Base-by-base conservation (phyloP, 2,113 vertebrate genomes). In the Eubucco bourcierii region DNA sequence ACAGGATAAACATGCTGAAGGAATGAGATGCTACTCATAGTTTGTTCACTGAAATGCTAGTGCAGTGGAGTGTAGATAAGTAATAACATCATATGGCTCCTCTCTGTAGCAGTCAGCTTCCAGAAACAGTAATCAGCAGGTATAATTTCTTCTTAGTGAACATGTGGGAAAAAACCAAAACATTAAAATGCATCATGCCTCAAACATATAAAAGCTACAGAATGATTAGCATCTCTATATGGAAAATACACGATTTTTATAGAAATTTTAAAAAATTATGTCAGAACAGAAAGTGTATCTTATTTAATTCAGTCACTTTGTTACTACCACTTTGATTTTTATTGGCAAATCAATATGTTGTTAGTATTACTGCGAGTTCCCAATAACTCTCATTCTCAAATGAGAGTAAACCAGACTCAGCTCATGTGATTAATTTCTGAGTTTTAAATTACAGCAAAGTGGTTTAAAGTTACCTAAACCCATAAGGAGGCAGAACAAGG, bases 91-190 rank as follows among this genome's bases (percentile, higher is more conserved):
- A 66, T 21, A 70, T 25, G 70, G 52, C 53, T 80, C 27, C 29
- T 50, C 79, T 72, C 66, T 50, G 33, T 1, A 77, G 77, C 74
- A 61, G 39, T 18, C 16, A 5, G 72, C 65, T 90, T 93, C 52
- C 88, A 92, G 59, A 4, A 90, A 31, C 56, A 92, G 79, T 47
- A 73, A 92, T 58, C 87, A 90, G 73, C 73, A 91, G 47, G 55
- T 78, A 79, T 8, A 29, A 80, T 20, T 87, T 78, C 72, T 81
- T 76, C 60, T 78, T 53, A 44, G 27, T 90, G 28, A 95, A 84
- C 8, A 65, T 3, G 6, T 9, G 5, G 1, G 2, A 8, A 6
- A 10, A 1, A 24, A 17, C 3, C 23, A 52, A 52, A 25, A 24
- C 47, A 52, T 13, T 52, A 25, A 63, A 95, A 56, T 1, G 0